These are phyloP conservation scores for Nesogale talazaci DNA, from an alignment of 2,113 vertebrate genomes.

Conservation along the genomic window DNA sequence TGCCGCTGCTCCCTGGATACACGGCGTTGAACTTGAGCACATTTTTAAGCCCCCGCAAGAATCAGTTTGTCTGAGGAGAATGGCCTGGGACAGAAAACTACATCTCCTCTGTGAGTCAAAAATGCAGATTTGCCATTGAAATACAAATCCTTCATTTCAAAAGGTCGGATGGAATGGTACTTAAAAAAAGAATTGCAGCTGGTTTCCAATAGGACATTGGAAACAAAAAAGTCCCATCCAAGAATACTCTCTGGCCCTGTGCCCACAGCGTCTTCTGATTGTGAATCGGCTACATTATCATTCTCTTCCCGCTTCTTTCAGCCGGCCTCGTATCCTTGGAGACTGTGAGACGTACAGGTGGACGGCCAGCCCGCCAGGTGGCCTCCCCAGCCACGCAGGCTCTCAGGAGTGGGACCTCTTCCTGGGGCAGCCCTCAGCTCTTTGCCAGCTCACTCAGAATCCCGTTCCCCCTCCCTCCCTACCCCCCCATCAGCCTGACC, in stretches of 20 bases:
- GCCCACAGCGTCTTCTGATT: conserved; percentile 59
- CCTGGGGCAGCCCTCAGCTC: no score
- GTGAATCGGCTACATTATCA: background rate
- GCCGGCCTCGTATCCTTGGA: background rate
- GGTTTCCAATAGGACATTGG: conserved; percentile 61
- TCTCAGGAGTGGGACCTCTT: background rate
- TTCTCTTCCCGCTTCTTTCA: background rate
- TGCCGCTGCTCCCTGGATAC: background rate
- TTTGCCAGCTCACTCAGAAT: no score
- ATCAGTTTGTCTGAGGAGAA: conserved; percentile 56
- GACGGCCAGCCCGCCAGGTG: background rate
- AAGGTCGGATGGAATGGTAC: conserved; percentile 67
- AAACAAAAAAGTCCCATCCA: conserved; percentile 66
- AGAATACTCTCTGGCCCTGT: conserved; percentile 69
- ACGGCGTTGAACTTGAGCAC: conserved; percentile 20
- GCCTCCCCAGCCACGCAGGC: background rate
- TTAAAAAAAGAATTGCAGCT: conserved; percentile 74
- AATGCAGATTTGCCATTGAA: conserved; percentile 72
- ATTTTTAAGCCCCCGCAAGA: background rate
- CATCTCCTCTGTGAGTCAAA: conserved; percentile 50
- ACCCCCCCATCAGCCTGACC: background rate
- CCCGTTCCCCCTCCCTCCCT: no score
- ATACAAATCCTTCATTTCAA: conserved; percentile 62
- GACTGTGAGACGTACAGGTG: background rate
- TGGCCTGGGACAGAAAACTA: conserved; percentile 61